phyloP scores from a whole-genome alignment of 2,888 invertebrate genomes.

The Napeogenes inachia region DNA sequence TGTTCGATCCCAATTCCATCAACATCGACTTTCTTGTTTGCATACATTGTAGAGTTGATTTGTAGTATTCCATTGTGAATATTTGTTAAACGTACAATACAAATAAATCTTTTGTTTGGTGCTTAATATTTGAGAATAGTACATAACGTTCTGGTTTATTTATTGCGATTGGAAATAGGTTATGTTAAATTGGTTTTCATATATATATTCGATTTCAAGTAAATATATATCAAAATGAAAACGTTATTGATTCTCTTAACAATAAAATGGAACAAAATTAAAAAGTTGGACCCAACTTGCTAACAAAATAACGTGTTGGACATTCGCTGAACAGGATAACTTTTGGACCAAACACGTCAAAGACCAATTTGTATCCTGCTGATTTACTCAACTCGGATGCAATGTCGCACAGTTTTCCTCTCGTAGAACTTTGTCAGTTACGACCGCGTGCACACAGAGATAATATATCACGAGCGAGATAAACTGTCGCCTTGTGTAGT shows the following conservation, averaged over 20 bases:
- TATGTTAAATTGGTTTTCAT: too few relatives aligned
- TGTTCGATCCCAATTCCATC: slow-evolving; percentile 39
- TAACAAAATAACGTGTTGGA: slow-evolving; percentile 10
- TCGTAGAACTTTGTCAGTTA: slow-evolving; percentile 5
- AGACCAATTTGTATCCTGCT: slow-evolving; percentile 21
- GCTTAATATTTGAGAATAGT: neutral
- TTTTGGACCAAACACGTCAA: slow-evolving; percentile 20
- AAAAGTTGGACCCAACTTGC: neutral
- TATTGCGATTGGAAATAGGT: too few relatives aligned
- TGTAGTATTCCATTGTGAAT: neutral
- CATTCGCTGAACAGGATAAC: slow-evolving; percentile 14
- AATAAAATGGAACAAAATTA: neutral
- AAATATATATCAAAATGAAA: too few relatives aligned
- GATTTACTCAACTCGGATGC: slow-evolving; percentile 9
- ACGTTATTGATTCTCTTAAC: too few relatives aligned
- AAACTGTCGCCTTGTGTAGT: neutral
- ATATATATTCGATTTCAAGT: too few relatives aligned
- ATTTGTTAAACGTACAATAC: slow-evolving; percentile 1
- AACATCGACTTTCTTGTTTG: slow-evolving; percentile 28
- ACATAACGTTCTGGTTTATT: neutral
- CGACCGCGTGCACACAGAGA: neutral
- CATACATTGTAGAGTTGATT: slow-evolving; percentile 18
- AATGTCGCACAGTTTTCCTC: slow-evolving; percentile 4
- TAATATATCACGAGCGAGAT: slow-evolving; percentile 1
- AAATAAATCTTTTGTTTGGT: slow-evolving; percentile 2